Evolutionary conservation across 2,113 vertebrate species (phyloP).

Genomic region (Pardalotus punctatus): DNA sequence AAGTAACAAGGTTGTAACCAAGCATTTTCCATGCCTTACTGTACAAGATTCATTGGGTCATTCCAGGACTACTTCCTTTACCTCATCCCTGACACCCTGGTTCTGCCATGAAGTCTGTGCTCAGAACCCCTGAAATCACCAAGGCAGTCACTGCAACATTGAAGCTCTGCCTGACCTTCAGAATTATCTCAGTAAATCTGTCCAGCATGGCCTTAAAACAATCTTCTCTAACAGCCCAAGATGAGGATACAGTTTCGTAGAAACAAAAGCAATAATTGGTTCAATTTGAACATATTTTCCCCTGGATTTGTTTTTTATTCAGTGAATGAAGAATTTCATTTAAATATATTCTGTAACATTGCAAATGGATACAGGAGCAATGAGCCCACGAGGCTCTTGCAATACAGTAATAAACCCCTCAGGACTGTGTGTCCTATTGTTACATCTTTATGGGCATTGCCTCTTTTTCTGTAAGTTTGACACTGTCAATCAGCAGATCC

Average conservation of each 20-base stretch:
- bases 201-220: neutral
- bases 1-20: neutral
- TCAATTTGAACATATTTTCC: neutral
- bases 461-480: neutral
- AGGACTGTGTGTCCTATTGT: neutral
- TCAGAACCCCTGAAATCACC: neutral
- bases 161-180: neutral
- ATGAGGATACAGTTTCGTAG: neutral
- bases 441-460: neutral
- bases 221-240: neutral
- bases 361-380: neutral
- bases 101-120: neutral
- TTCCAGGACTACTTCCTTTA: neutral
- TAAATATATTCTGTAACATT: neutral
- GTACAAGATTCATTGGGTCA: neutral
- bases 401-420: neutral
- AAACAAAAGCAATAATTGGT: neutral
- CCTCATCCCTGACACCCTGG: neutral
- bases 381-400: neutral
- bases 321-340: neutral
- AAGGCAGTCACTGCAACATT: neutral
- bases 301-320: neutral
- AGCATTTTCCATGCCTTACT: neutral
- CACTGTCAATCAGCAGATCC: neutral
- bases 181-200: neutral